Percentiles rank a stretch among this genome's conserved stretches.
Conservation (phyloP, 1,140 invertebrate genomes). For the Hermatobates lingyangjiaoensis region DNA sequence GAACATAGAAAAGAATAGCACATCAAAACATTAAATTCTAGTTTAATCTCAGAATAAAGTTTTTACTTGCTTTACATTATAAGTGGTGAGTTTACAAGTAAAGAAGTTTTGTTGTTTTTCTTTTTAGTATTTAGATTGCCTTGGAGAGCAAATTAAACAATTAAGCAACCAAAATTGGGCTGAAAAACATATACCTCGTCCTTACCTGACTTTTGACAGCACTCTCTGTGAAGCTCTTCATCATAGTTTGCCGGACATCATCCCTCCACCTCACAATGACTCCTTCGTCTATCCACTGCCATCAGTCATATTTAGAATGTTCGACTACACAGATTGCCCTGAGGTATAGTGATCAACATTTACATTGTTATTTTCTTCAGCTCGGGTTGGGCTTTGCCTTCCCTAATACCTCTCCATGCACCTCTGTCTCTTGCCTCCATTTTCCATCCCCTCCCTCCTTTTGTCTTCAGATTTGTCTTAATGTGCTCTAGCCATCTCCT, state of each 20-base stretch:
- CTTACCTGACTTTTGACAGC: conserved; percentile 89
- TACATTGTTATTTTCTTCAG: not conserved
- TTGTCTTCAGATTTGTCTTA: no score
- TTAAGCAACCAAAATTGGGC: conserved; percentile 87
- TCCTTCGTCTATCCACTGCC: conserved; percentile 75
- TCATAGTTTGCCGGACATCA: conserved; percentile 78
- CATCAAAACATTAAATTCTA: no score
- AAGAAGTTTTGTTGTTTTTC: no score
- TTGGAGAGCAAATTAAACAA: conserved; percentile 91
- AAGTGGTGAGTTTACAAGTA: no score
- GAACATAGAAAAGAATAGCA: no score
- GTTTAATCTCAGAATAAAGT: no score
- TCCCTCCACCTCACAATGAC: conserved; percentile 80
- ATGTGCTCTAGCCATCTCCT: no score
- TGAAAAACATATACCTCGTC: conserved; percentile 87
- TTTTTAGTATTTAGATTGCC: conserved; percentile 71
- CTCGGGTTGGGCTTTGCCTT: not conserved
- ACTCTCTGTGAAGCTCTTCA: conserved; percentile 87
- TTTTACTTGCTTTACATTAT: no score
- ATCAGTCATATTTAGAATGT: conserved; percentile 80
- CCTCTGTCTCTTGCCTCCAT: no score
- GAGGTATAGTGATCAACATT: conserved; percentile 44
- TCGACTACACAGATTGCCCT: conserved; percentile 97
- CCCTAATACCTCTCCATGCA: not conserved
- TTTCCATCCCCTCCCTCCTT: no score